phyloP scores from a whole-genome alignment of 2,888 invertebrate genomes.

The Scelioninae gen. 2 region DNA sequence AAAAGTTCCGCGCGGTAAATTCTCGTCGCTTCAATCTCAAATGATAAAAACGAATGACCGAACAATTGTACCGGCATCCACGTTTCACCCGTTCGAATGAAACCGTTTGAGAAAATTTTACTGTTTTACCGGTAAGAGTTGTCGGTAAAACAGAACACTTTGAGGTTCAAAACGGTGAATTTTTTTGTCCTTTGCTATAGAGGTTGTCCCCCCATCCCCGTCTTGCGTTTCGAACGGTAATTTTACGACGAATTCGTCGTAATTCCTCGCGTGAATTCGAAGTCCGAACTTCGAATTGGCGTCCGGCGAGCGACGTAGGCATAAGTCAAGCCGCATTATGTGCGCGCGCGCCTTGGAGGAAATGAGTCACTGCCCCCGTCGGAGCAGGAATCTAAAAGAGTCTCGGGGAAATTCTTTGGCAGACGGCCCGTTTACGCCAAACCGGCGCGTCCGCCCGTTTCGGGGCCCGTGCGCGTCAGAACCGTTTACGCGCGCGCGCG shows the following conservation, averaged over 20 bases:
- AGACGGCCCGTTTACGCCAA: slow-evolving; percentile 62
- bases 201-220: too few relatives aligned
- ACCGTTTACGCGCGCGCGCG: slow-evolving; percentile 28
- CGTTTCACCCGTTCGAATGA: too few relatives aligned
- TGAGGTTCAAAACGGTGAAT: not conserved
- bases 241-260: not conserved
- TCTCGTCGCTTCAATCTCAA: too few relatives aligned
- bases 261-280: not conserved
- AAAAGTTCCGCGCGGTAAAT: too few relatives aligned
- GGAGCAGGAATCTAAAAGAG: slow-evolving; percentile 61
- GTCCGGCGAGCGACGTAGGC: slow-evolving; percentile 1
- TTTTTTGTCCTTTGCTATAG: too few relatives aligned
- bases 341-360: slow-evolving; percentile 15
- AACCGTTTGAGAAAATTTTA: too few relatives aligned
- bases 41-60: too few relatives aligned
- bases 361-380: slow-evolving; percentile 65
- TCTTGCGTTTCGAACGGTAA: too few relatives aligned
- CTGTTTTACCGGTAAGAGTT: too few relatives aligned
- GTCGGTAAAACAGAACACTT: too few relatives aligned
- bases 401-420: slow-evolving; percentile 65
- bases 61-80: too few relatives aligned
- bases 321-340: slow-evolving; percentile 37
- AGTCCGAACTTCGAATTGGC: not conserved
- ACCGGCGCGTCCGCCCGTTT: slow-evolving; percentile 36
- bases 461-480: slow-evolving; percentile 22